A percentile compares a stretch with the other conserved stretches of the same genome.
Evolutionary conservation across 2,888 invertebrate species (phyloP).

Genomic region (Cryptocheilus praepositus): DNA sequence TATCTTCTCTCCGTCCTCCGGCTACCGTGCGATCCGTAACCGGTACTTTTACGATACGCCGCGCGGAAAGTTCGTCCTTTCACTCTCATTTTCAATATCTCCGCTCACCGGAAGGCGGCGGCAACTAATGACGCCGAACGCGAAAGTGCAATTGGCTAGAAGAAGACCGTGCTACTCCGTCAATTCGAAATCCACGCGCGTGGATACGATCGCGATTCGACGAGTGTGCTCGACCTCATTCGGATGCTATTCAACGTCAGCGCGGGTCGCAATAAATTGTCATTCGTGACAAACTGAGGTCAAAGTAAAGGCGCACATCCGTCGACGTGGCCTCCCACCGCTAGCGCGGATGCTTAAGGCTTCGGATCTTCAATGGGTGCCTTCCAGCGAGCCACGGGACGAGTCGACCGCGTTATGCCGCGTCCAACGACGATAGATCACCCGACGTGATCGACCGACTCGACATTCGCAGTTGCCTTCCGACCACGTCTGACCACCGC

Average conservation of each 20-base stretch:
- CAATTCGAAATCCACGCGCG: too few relatives aligned
- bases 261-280: slow-evolving; percentile 57
- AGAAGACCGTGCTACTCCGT: too few relatives aligned
- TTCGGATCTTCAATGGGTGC: background rate
- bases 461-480: slow-evolving; percentile 10
- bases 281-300: slow-evolving; percentile 63
- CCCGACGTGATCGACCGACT: slow-evolving; percentile 41
- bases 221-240: too few relatives aligned
- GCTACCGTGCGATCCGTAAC: background rate
- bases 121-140: slow-evolving; percentile 6
- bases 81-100: slow-evolving; percentile 11
- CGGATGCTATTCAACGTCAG: slow-evolving; percentile 35
- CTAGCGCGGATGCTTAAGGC: slow-evolving; percentile 12
- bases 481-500: slow-evolving; percentile 4
- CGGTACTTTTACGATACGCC: background rate
- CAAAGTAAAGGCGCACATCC: slow-evolving; percentile 37
- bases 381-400: background rate
- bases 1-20: too few relatives aligned
- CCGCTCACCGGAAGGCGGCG: too few relatives aligned
- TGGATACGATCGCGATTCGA: too few relatives aligned
- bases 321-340: slow-evolving; percentile 22
- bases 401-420: slow-evolving; percentile 28
- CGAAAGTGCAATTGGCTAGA: background rate
- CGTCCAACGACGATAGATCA: slow-evolving; percentile 45
- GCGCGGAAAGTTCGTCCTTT: slow-evolving; percentile 5